Percentiles rank a stretch among this genome's conserved stretches.
phyloP scores from a whole-genome alignment of 2,888 invertebrate species.

The Branchinecta sandiegonensis region DNA sequence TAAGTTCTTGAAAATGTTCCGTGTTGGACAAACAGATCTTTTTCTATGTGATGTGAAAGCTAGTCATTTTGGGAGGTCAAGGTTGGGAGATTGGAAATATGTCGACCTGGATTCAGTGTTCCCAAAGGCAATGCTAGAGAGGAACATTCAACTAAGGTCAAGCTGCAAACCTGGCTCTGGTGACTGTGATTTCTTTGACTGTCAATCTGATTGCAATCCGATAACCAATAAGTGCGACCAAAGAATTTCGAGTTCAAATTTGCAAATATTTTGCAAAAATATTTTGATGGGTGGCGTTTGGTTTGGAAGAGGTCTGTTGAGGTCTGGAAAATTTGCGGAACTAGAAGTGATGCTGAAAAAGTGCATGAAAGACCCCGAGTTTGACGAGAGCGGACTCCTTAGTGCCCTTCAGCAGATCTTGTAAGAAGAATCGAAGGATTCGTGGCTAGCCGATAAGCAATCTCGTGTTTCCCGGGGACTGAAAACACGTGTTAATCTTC shows the following conservation, averaged over 20 bases:
- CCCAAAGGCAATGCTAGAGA: conserved; percentile 41
- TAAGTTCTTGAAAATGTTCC: conserved; percentile 37
- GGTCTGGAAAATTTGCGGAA: background rate
- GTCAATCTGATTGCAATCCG: conserved; percentile 45
- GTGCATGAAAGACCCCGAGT: background rate
- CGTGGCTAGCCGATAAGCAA: no score
- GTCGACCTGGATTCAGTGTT: conserved; percentile 49
- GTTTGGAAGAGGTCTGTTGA: background rate
- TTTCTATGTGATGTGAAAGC: conserved; percentile 53
- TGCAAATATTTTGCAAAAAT: conserved; percentile 51
- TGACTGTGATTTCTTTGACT: conserved; percentile 53
- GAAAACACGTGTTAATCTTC: no score
- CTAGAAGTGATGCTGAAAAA: background rate
- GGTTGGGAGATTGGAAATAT: conserved; percentile 36
- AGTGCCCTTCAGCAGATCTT: background rate
- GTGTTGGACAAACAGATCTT: conserved; percentile 40
- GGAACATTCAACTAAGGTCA: conserved; percentile 30
- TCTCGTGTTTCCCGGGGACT: no score
- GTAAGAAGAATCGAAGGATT: no score
- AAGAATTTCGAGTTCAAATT: conserved; percentile 46
- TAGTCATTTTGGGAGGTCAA: conserved; percentile 47
- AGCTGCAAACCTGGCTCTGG: conserved; percentile 40
- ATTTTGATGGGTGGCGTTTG: conserved; percentile 42
- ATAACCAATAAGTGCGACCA: conserved; percentile 41
- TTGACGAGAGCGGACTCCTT: background rate